These are phyloP conservation scores for Dolichotis patagonum DNA, from an alignment of 2,113 vertebrate species.

Conservation along the genomic window DNA sequence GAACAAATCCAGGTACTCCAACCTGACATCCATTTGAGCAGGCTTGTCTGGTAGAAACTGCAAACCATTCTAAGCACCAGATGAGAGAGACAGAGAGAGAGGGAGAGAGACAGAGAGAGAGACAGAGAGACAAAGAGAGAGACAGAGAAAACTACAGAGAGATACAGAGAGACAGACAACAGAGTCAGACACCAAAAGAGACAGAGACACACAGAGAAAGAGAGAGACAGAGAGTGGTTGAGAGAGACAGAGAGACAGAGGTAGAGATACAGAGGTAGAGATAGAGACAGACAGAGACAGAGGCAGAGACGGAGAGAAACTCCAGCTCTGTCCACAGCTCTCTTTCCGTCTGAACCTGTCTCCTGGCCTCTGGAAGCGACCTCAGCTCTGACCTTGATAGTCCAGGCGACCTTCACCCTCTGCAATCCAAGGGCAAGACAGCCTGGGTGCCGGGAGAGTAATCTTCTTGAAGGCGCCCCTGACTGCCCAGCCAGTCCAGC, in stretches of 20 bases:
- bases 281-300: background rate
- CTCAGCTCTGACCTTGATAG: rapidly evolving
- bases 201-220: background rate
- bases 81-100: background rate
- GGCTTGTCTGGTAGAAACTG: rapidly evolving
- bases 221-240: background rate
- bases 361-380: background rate
- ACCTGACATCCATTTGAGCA: no score
- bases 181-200: no score
- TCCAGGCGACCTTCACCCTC: rapidly evolving
- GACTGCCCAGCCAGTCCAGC: rapidly evolving
- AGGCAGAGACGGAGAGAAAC: background rate
- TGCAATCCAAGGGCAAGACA: background rate
- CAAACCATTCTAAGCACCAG: background rate
- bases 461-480: background rate
- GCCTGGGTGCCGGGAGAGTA: rapidly evolving
- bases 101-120: background rate
- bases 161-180: background rate
- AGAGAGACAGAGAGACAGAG: background rate
- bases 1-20: background rate
- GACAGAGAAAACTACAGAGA: no score
- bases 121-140: background rate
- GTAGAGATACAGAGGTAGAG: no score
- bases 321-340: background rate
- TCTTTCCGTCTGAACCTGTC: background rate